A percentile compares a stretch with the other conserved stretches of the same genome.
Evolutionary conservation across 92 coral and sea anemone genomes (phyloP).

Genomic region (Nematostella vectensis): DNA sequence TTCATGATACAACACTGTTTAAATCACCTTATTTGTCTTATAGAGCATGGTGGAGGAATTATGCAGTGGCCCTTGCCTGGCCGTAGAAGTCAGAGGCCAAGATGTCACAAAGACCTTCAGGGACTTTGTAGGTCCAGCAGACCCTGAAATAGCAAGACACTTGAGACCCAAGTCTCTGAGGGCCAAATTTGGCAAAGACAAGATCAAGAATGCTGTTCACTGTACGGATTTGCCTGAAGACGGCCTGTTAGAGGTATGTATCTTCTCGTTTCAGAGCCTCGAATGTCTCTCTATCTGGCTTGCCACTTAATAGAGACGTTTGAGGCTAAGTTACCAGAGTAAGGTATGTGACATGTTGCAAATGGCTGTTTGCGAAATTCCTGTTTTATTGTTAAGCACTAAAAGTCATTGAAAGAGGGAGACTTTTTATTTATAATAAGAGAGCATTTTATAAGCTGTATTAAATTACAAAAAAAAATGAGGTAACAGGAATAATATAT

Average conservation of each 20-base stretch:
- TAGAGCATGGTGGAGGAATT: constrained; percentile 89
- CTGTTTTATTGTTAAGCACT: too few species aligned
- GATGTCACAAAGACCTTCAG: constrained; percentile 66
- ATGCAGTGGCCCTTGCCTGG: constrained; percentile 88
- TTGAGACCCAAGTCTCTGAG: constrained; percentile 80
- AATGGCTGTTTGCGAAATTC: too few species aligned
- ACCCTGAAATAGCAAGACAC: constrained; percentile 91
- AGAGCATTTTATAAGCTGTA: too few species aligned
- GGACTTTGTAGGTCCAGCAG: constrained; percentile 91
- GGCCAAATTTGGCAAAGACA: constrained; percentile 87
- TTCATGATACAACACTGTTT: too few species aligned
- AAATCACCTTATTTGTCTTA: background rate
- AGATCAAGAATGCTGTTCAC: constrained; percentile 87
- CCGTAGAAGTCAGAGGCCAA: constrained; percentile 60
- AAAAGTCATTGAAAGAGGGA: too few species aligned
- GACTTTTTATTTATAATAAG: too few species aligned
- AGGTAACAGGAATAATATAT: too few species aligned
- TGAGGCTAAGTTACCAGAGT: too few species aligned
- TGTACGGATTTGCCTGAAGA: constrained; percentile 94
- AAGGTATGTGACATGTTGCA: too few species aligned
- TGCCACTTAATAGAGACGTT: too few species aligned
- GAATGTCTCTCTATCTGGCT: too few species aligned
- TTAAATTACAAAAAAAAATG: too few species aligned
- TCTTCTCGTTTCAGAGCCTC: background rate
- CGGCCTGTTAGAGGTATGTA: constrained; percentile 75